Base-by-base conservation (phyloP, 2,113 vertebrate genomes). In the Erythrocercus mccallii region DNA sequence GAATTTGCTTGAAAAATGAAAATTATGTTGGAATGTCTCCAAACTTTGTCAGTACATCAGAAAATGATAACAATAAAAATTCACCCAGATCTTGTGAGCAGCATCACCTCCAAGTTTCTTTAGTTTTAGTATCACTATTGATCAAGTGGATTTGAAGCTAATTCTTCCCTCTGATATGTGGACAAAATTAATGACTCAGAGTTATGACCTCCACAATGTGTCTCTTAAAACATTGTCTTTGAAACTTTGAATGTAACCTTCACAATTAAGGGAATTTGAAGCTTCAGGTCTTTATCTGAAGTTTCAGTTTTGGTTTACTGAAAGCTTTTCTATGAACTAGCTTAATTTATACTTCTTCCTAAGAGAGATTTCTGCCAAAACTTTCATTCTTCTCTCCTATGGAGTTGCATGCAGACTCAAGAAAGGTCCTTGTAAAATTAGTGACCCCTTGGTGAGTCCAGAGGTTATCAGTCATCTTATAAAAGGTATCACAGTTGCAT, bases 151-250 rank as follows among this genome's bases (percentile, higher is more conserved):
- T 60, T 62, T 40, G 13, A 71, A 66, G 21, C 30, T 54, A 60
- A 28, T 44, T 80, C 38, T 80, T 91, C 22, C 40, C 11, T 83
- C 47, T 68, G 24, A 20, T 45, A 15, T 82, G 64, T 9, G 18
- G 30, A 35, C 21, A 71, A 23, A 84, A 53, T 35, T 18, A n/a
- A 53, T 48, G 27, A 18, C 4, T 85, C 24, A 35, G 45, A 86
- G 15, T 21, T 64, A 27, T 16, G 3, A 0, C 24, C 72, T 79
- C 21, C 3, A 1, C 25, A 76, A 0, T 38, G 18, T 76, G 22
- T 45, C 73, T 65, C 35, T 74, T 40, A 38, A 60, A 81, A 54
- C 31, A n/a, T 8, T 54, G 4, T 23, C 27, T 38, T 54, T 73
- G 35, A 92, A 84, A 54, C 16, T 54, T 53, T 15, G 12, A 82